Percentiles rank a stretch among this genome's conserved stretches.
phyloP scores from a whole-genome alignment of 2,888 invertebrate genomes.

The Drosophila buzzatii region DNA sequence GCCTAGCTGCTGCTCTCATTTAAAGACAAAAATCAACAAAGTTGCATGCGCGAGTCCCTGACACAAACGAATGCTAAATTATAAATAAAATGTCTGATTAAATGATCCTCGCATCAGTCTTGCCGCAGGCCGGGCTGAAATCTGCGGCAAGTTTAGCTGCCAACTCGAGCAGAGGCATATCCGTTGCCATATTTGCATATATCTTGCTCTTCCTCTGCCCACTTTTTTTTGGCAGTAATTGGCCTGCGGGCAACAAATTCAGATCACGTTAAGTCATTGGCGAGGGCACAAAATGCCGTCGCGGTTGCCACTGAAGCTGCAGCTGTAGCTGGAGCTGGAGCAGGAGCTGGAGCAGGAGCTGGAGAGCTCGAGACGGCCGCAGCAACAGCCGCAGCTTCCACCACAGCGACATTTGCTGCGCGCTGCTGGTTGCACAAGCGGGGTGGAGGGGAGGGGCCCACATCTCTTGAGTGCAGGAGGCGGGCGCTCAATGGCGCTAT shows the following conservation, averaged over 20 bases:
- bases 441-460: neutral
- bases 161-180: conserved; percentile 26
- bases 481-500: conserved; percentile 61
- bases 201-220: neutral
- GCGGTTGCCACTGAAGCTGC: conserved; percentile 42
- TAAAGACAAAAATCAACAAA: neutral
- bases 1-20: neutral
- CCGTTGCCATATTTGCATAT: conserved; percentile 61
- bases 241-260: conserved; percentile 79
- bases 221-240: conserved; percentile 71
- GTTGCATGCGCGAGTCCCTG: too few relatives aligned
- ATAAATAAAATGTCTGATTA: conserved; percentile 8
- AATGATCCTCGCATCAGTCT: conserved; percentile 11
- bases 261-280: conserved; percentile 79
- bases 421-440: conserved; percentile 20
- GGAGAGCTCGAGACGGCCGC: conserved; percentile 28
- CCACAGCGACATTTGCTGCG: conserved; percentile 42
- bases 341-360: neutral
- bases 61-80: neutral
- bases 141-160: conserved; percentile 19
- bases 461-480: conserved; percentile 50
- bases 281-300: conserved; percentile 71
- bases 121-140: conserved; percentile 10
- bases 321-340: conserved; percentile 7
- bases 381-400: conserved; percentile 51